Base-by-base conservation (phyloP, 1,140 invertebrate genomes). In the Drosophila repleta region DNA sequence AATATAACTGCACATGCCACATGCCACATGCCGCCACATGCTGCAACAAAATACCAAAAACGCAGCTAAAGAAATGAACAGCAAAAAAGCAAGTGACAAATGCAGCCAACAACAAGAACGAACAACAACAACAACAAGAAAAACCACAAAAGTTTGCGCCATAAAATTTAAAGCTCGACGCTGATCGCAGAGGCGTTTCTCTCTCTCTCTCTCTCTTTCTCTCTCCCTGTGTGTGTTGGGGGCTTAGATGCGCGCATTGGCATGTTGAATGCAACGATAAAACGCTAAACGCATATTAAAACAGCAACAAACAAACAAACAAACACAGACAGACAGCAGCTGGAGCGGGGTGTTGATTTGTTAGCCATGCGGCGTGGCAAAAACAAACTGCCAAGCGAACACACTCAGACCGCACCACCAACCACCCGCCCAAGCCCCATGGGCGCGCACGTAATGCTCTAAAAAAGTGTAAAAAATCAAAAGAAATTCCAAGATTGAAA, bases 271-370 rank as follows among this genome's bases (percentile, higher is more conserved):
- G 72, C 72, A 74, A 52, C 67, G 61, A 74, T 63, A 76, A 76
- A 69, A 83, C 71, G 69, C 81, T 85, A 77, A 85, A 84, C 81
- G 81, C 77, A 84, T 84, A 84, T 85, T 84, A 84, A 84, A 85
- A 64, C 58, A 66, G 68, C 62, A 58, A 18, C 39, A 56, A 35
- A 24, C 43, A 48, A 32, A 55, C 62, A 51, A 56, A 39, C 29
- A 32, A 7, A 32, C 29, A 35, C 10, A 35, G 10, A 32, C 3
- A 32, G 29, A 35, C 10, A 35, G 32, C 46, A 10, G 17, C 8
- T n/a, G 13, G 6, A 4, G 20, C 10, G 6, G 29, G 39, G 15
- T 29, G 62, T 55, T 74, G 79, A 81, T 81, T 81, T 81, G 78
- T 81, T 81, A 24, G 24, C 24, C 24, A 24, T 24, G 24, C 24